These are phyloP conservation scores for Sphyrna mokarran DNA, from an alignment of 2,113 vertebrate genomes.

Conservation along the genomic window DNA sequence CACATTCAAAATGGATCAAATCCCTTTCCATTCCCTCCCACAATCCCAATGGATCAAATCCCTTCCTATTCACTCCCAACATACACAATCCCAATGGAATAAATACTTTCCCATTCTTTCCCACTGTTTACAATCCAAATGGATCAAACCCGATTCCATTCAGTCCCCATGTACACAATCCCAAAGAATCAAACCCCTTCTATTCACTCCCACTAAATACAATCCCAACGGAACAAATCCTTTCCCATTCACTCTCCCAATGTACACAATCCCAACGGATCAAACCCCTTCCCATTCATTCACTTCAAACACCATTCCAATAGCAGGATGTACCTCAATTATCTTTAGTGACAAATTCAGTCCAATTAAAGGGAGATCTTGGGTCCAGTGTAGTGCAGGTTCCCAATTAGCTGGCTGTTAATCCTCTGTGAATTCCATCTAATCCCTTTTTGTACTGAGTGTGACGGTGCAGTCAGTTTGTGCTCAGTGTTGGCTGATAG, in stretches of 20 bases:
- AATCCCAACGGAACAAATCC: not conserved
- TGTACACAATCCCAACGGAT: not conserved
- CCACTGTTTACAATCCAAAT: not conserved
- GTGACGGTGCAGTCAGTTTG: not conserved
- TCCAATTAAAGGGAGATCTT: not conserved
- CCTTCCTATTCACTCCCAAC: not conserved
- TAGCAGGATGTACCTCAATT: not conserved
- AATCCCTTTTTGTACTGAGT: not conserved
- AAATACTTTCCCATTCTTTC: not conserved
- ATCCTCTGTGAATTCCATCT: not conserved
- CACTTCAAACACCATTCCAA: not conserved
- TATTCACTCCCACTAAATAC: not conserved
- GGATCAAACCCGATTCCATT: not conserved
- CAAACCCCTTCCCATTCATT: not conserved
- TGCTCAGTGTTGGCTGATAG: not conserved
- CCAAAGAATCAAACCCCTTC: not conserved
- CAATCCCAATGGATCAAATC: not conserved
- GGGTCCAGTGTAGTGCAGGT: not conserved
- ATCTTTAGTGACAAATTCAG: not conserved
- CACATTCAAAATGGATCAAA: not conserved
- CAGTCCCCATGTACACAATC: not conserved
- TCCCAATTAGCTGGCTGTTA: constrained; percentile 20
- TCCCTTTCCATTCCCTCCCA: not conserved
- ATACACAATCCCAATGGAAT: not conserved
- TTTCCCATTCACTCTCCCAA: not conserved